Conservation (phyloP, 1,140 invertebrate species). For the Campoletis sonorensis region DNA sequence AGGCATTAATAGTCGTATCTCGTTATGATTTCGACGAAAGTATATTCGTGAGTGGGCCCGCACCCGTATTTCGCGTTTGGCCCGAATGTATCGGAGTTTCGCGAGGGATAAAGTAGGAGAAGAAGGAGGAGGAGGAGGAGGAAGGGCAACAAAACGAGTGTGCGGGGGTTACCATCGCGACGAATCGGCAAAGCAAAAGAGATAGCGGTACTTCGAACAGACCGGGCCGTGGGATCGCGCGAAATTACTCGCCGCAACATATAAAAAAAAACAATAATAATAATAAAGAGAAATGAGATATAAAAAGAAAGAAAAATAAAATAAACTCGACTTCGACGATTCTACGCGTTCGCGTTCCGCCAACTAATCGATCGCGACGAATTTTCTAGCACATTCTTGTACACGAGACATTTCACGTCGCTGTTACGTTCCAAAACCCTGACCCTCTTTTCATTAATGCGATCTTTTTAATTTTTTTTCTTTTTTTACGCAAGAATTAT, state of each 20-base stretch:
- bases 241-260: slow-evolving; percentile 6
- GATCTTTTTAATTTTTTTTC: too few relatives aligned
- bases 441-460: too few relatives aligned
- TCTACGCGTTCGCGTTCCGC: too few relatives aligned
- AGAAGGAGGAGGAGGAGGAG: background rate
- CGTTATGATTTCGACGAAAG: background rate
- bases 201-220: background rate
- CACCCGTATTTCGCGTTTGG: slow-evolving; percentile 8
- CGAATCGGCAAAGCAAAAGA: slow-evolving; percentile 56
- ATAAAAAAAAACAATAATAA: slow-evolving; percentile 19
- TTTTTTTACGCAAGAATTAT: too few relatives aligned
- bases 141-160: slow-evolving; percentile 46
- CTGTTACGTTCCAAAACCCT: too few relatives aligned
- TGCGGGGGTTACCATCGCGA: slow-evolving; percentile 65
- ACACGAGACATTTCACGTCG: too few relatives aligned
- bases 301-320: too few relatives aligned
- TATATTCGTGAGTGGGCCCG: background rate
- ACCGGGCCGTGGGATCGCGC: slow-evolving; percentile 14
- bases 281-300: background rate
- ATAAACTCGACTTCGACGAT: too few relatives aligned
- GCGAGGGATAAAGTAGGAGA: background rate
- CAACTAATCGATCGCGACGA: too few relatives aligned
- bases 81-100: background rate
- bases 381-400: too few relatives aligned
- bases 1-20: background rate